A percentile compares a stretch with the other conserved stretches of the same genome.
These are phyloP conservation scores for Leptinotarsa haldemani DNA, from an alignment of 2,888 invertebrate genomes.

Conservation along the genomic window DNA sequence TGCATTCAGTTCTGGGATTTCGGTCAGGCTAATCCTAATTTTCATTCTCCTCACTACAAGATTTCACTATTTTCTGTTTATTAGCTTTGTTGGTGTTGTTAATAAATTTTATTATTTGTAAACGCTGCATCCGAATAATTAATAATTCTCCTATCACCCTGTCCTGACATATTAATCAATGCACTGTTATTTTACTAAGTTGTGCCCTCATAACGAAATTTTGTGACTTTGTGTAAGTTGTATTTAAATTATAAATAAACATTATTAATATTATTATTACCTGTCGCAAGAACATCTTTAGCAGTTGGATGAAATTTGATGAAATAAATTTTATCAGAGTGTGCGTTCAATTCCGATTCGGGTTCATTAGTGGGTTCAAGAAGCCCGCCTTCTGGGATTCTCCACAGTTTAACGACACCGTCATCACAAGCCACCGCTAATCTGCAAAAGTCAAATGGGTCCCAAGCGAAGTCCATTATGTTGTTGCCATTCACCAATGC, in stretches of 20 bases:
- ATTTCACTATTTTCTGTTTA: too few species aligned
- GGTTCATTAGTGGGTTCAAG: slow-evolving; percentile 84
- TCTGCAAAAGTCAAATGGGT: slow-evolving; percentile 81
- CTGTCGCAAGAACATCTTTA: slow-evolving; percentile 85
- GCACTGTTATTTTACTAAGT: too few species aligned
- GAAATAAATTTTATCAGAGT: slow-evolving; percentile 91
- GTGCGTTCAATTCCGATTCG: slow-evolving; percentile 77
- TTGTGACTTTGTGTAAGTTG: too few species aligned
- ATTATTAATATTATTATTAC: slow-evolving; percentile 31
- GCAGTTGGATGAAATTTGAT: slow-evolving; percentile 93
- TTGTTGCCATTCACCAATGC: slow-evolving; percentile 91
- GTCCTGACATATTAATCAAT: too few species aligned
- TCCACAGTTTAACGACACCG: slow-evolving; percentile 69
- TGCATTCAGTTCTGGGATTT: too few species aligned
- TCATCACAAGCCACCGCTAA: slow-evolving; percentile 92
- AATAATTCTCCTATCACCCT: too few species aligned
- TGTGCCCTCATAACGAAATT: too few species aligned
- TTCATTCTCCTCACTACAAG: too few species aligned
- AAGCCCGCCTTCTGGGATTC: slow-evolving; percentile 67
- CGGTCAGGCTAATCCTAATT: too few species aligned
- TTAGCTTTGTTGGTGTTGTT: too few species aligned
- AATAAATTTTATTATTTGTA: too few species aligned
- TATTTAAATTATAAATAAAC: not conserved
- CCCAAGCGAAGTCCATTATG: slow-evolving; percentile 94
- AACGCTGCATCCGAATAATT: too few species aligned